Percentiles rank a stretch among this genome's conserved stretches.
These are phyloP conservation scores for Caenorhabditis angaria DNA, from an alignment of 2,888 invertebrate species.

Conservation along the genomic window DNA sequence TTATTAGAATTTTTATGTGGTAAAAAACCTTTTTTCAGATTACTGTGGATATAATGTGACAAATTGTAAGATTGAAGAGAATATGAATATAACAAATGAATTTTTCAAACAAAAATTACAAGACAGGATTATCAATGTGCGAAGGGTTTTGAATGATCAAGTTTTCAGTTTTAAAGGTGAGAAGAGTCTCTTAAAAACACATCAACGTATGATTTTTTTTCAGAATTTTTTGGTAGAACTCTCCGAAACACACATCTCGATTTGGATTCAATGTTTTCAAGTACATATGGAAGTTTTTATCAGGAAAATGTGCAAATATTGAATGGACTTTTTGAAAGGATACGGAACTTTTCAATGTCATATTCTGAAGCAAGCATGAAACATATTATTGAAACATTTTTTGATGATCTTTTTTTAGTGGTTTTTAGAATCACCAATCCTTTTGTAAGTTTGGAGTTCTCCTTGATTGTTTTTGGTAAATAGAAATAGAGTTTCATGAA, in stretches of 20 bases:
- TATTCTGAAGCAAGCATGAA: conserved; percentile 36
- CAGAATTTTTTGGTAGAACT: conserved; percentile 27
- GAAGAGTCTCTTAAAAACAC: too few relatives aligned
- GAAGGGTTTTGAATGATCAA: conserved; percentile 23
- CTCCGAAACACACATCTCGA: conserved; percentile 29
- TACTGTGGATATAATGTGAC: neutral
- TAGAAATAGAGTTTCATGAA: neutral
- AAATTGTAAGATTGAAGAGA: conserved; percentile 16
- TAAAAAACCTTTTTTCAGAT: neutral
- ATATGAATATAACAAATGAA: conserved; percentile 9
- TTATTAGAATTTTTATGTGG: neutral
- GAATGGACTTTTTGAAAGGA: conserved; percentile 25
- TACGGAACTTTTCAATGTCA: conserved; percentile 22
- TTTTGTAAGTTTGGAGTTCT: conserved; percentile 40
- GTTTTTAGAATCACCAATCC: conserved; percentile 39
- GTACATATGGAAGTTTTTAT: conserved; percentile 38
- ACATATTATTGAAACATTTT: conserved; percentile 28
- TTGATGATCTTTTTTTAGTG: conserved; percentile 35
- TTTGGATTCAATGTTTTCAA: conserved; percentile 32
- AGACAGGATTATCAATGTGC: conserved; percentile 27
- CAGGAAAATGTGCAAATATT: conserved; percentile 30
- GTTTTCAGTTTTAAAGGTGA: conserved; percentile 23
- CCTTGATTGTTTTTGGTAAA: too few relatives aligned
- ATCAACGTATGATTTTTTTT: too few relatives aligned
- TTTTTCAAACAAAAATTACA: conserved; percentile 23